Base-by-base conservation (phyloP, 2,797 vertebrate species). In the Nyctibius grandis region DNA sequence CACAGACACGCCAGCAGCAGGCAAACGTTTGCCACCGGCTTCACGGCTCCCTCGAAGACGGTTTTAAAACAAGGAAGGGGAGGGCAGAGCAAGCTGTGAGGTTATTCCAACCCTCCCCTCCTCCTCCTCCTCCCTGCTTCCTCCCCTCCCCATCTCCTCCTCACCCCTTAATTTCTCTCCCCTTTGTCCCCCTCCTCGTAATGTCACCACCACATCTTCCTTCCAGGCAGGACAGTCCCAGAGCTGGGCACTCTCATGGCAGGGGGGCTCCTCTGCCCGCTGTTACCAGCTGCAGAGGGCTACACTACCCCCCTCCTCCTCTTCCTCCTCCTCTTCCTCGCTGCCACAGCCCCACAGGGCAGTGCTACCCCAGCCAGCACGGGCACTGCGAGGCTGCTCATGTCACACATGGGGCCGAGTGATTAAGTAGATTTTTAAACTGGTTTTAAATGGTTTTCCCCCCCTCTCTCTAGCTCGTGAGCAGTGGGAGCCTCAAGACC, bases 11-110 rank as follows among this genome's bases (percentile, higher is more conserved):
- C n/a, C n/a, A n/a, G n/a, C n/a, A n/a, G n/a, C n/a, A n/a, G n/a
- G n/a, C n/a, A 92, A 92, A 95, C 96, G 96, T 44, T 95, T 80
- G 93, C 96, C 96, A 97, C 97, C 67, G 86, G 96, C 61, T 74
- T 95, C 94, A 91, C 59, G 94, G 96, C 95, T 97, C 89, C 97
- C 97, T 88, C 88, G 89, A 90, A 81, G 29, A 90, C 40, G 20
- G 88, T n/a, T 95, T 96, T 96, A 72, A 69, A 70, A 73, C 80
- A 70, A 70, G 94, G 85, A 86, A 81, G 16, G 94, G 79, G 64
- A 80, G 75, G 93, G 89, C 84, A 85, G 76, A 91, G 94, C 96
- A 88, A 96, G 94, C 89, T 33, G 92, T 76, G 94, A 94, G 90
- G 73, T 91, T 82, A 84, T 89, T 16, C 16, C 48, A 33, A 31